Conservation (phyloP, 2,888 invertebrate genomes). For the Drosophila sordidapex region DNA sequence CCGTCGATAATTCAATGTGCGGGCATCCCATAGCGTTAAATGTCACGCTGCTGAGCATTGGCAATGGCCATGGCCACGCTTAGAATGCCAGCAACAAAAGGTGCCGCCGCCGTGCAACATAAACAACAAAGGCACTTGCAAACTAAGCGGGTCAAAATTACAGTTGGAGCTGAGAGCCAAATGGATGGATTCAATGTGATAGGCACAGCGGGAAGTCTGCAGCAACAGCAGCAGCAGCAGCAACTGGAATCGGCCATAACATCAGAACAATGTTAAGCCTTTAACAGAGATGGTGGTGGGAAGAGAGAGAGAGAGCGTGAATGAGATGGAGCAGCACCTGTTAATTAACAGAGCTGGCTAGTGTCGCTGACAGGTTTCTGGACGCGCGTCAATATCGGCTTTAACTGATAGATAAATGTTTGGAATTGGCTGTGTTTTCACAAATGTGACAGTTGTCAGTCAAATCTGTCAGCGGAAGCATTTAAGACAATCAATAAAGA, state of each 20-base stretch:
- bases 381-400: conserved; percentile 38
- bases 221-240: conserved; percentile 1
- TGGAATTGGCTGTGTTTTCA: conserved; percentile 44
- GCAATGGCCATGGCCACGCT: conserved; percentile 62
- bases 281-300: conserved; percentile 4
- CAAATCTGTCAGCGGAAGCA: conserved; percentile 65
- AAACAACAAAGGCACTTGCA: conserved; percentile 47
- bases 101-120: conserved; percentile 57
- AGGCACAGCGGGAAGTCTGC: conserved; percentile 31
- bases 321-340: conserved; percentile 38
- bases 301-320: not conserved
- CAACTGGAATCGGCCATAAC: conserved; percentile 11
- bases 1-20: conserved; percentile 16
- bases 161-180: conserved; percentile 35
- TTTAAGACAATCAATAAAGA: conserved; percentile 69
- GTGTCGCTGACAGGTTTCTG: not conserved
- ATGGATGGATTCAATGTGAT: not conserved
- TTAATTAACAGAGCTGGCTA: conserved; percentile 23
- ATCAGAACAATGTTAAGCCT: conserved; percentile 26
- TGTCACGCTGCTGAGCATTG: conserved; percentile 71
- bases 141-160: conserved; percentile 65
- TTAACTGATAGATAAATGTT: conserved; percentile 33
- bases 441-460: conserved; percentile 72
- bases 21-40: conserved; percentile 45
- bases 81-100: conserved; percentile 66